These are phyloP conservation scores for Cotesia vestalis DNA, from an alignment of 1,140 invertebrate species.

Conservation along the genomic window DNA sequence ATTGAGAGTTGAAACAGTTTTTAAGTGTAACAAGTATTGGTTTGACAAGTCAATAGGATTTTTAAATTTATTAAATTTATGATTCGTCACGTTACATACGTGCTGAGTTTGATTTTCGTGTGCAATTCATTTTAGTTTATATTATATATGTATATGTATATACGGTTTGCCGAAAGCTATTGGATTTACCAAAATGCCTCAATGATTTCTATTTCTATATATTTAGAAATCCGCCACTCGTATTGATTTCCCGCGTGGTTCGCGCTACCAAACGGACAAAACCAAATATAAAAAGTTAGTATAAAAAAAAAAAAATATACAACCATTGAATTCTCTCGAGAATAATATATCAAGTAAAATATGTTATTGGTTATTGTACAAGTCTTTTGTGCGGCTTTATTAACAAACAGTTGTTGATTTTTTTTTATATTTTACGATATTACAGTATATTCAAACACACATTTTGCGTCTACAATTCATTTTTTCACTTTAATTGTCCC, in stretches of 20 bases:
- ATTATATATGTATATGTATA: neutral
- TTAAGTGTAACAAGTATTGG: neutral
- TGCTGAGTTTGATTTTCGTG: neutral
- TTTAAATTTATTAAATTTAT: constrained; percentile 5
- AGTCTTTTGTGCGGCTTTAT: no score
- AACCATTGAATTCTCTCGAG: neutral
- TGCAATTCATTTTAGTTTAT: neutral
- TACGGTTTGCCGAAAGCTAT: neutral
- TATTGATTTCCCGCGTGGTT: constrained; percentile 9
- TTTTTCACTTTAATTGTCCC: no score
- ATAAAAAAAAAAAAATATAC: neutral
- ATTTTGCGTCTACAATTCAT: no score
- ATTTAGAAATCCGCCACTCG: neutral
- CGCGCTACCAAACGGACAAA: neutral
- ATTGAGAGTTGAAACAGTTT: no score
- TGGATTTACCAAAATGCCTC: neutral
- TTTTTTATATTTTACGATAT: no score
- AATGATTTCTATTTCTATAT: constrained; percentile 11
- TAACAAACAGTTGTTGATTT: no score
- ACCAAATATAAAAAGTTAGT: neutral
- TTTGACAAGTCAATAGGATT: neutral
- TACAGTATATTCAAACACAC: no score
- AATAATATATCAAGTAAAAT: no score
- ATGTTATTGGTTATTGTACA: no score
- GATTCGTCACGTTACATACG: constrained; percentile 11